phyloP scores from a whole-genome alignment of 2,888 invertebrate genomes.

The Cheilosia pagana region DNA sequence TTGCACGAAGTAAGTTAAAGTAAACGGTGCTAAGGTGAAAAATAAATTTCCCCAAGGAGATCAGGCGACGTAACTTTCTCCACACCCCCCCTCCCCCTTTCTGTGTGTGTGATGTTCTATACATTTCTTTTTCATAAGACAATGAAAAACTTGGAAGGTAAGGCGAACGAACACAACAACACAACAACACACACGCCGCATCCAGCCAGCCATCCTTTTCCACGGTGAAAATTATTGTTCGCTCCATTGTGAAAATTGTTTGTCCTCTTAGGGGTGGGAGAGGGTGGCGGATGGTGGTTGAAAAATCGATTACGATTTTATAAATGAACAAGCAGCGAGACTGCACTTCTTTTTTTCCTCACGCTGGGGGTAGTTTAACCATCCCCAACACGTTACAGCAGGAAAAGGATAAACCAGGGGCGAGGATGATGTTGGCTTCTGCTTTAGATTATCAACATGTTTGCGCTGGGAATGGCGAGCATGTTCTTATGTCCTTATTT shows the following conservation, averaged over 20 bases:
- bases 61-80: conserved; percentile 2
- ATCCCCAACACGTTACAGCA: conserved; percentile 13
- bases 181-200: conserved; percentile 18
- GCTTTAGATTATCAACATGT: conserved; percentile 67
- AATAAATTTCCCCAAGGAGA: conserved; percentile 72
- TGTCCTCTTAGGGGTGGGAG: conserved; percentile 4
- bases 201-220: conserved; percentile 54
- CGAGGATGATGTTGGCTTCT: conserved; percentile 35
- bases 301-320: conserved; percentile 68
- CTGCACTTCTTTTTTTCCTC: conserved; percentile 19
- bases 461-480: conserved; percentile 54
- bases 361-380: conserved; percentile 32
- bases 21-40: conserved; percentile 72
- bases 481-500: conserved; percentile 69
- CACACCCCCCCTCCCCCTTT: neutral
- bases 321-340: conserved; percentile 49
- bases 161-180: conserved; percentile 27
- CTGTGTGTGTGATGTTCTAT: neutral
- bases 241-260: conserved; percentile 60
- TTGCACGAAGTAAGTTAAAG: conserved; percentile 72
- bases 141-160: conserved; percentile 55
- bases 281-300: conserved; percentile 8
- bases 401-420: conserved; percentile 4
- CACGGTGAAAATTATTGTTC: conserved; percentile 69
- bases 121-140: conserved; percentile 26